Evolutionary conservation across 1,140 invertebrate species (phyloP).

Genomic region (Drosophila subpulchrella): DNA sequence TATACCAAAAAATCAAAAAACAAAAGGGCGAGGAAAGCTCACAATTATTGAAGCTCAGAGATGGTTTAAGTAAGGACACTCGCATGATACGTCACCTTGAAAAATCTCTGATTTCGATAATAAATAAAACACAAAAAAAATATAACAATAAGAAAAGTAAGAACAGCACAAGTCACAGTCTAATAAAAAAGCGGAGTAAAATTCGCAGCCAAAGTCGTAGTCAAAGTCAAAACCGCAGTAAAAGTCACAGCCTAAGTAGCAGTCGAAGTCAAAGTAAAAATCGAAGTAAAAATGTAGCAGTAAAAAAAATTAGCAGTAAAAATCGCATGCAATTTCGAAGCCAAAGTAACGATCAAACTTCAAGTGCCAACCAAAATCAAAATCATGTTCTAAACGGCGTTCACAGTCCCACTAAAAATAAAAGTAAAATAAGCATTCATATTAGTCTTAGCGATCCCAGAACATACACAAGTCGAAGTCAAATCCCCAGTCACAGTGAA

Average conservation of each 20-base stretch:
- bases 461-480: too few species aligned
- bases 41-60: not conserved
- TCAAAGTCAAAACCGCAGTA: not conserved
- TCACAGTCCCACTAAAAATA: too few species aligned
- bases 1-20: not conserved
- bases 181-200: not conserved
- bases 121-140: not conserved
- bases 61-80: not conserved
- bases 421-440: too few species aligned
- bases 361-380: too few species aligned
- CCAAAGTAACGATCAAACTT: too few species aligned
- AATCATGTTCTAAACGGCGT: too few species aligned
- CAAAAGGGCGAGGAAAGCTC: not conserved
- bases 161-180: not conserved
- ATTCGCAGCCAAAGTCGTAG: not conserved
- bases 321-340: too few species aligned
- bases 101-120: slow-evolving; percentile 1
- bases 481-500: too few species aligned
- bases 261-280: not conserved
- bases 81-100: not conserved
- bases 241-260: not conserved
- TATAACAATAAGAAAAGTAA: not conserved
- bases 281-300: not conserved
- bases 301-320: too few species aligned
- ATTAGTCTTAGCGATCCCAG: too few species aligned